These are phyloP conservation scores for Xiphophorus couchianus DNA, from an alignment of 2,113 vertebrate genomes.

Conservation along the genomic window DNA sequence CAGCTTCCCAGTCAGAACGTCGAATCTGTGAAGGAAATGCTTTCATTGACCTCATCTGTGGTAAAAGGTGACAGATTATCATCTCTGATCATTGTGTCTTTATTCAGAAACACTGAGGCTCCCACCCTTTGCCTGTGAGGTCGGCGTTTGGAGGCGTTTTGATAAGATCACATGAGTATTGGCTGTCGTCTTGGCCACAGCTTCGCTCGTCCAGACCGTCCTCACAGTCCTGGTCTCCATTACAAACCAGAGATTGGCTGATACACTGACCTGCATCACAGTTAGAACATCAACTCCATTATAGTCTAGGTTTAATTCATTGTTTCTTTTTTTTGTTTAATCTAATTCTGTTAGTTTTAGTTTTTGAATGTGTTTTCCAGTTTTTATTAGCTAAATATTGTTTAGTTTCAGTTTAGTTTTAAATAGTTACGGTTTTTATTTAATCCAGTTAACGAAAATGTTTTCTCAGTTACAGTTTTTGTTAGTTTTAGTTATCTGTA, in stretches of 20 bases:
- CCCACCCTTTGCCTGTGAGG: constrained; percentile 88
- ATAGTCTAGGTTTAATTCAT: too few relatives aligned
- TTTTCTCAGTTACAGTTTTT: too few relatives aligned
- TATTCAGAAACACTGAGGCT: neutral
- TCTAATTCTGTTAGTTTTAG: too few relatives aligned
- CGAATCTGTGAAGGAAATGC: constrained; percentile 75
- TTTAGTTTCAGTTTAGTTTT: too few relatives aligned
- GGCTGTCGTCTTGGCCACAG: constrained; percentile 72
- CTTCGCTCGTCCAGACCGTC: constrained; percentile 87
- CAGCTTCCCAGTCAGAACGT: constrained; percentile 81
- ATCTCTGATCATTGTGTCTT: neutral
- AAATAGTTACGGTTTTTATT: too few relatives aligned
- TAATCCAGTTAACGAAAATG: too few relatives aligned
- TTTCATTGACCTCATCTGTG: neutral
- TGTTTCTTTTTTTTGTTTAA: too few relatives aligned
- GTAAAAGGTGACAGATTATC: neutral
- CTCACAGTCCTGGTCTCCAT: constrained; percentile 93
- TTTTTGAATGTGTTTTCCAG: too few relatives aligned
- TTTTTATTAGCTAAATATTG: too few relatives aligned
- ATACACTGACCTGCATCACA: constrained; percentile 86
- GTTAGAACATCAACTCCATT: neutral
- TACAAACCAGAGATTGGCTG: constrained; percentile 87
- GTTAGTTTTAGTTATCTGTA: neutral
- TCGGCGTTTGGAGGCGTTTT: constrained; percentile 88
- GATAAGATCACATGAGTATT: constrained; percentile 78